Conservation (phyloP, 2,113 vertebrate genomes). For the Dasyurus viverrinus region DNA sequence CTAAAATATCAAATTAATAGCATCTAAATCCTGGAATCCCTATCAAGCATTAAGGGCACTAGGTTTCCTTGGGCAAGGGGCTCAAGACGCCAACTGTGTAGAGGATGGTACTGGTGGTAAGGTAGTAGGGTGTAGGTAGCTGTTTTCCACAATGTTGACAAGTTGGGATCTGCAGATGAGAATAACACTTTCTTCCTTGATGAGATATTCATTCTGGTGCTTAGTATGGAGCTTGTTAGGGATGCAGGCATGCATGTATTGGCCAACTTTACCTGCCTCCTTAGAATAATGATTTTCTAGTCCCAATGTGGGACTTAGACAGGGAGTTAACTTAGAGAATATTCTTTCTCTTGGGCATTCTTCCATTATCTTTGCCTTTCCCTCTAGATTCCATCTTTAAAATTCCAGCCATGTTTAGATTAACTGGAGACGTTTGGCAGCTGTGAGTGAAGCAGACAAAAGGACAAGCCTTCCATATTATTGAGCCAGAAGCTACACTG, state of each 20-base stretch:
- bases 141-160: neutral
- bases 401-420: neutral
- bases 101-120: neutral
- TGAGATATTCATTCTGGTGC: neutral
- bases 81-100: neutral
- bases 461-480: conserved; percentile 18
- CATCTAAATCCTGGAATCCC: neutral
- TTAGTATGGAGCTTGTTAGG: neutral
- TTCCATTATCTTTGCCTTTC: neutral
- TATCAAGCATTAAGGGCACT: neutral
- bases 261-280: neutral
- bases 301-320: neutral
- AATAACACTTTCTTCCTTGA: neutral
- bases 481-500: conserved; percentile 9
- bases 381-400: conserved; percentile 17
- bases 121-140: neutral
- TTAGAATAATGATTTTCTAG: conserved; percentile 2
- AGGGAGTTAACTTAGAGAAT: neutral
- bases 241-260: neutral
- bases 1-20: neutral
- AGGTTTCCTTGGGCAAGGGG: rapidly evolving
- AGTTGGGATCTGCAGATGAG: no score
- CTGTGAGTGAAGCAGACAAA: conserved; percentile 14
- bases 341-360: neutral
- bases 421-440: conserved; percentile 41